Percentiles rank a stretch among this genome's conserved stretches.
Conservation (phyloP, 2,797 vertebrate genomes). For the Mionectes olivaceus region DNA sequence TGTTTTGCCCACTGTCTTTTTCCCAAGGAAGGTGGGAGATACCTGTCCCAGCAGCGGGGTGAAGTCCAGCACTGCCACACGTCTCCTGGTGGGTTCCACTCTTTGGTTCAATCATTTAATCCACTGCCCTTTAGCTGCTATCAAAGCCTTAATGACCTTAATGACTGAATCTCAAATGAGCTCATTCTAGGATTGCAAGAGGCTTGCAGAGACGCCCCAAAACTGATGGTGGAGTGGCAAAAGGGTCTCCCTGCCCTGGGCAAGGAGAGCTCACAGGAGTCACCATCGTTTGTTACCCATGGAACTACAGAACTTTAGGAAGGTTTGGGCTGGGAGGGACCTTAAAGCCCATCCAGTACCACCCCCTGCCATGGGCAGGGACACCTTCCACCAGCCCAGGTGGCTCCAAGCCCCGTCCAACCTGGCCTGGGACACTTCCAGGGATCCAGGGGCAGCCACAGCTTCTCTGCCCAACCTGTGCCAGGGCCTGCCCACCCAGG, state of each 20-base stretch:
- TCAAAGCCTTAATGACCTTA: not conserved
- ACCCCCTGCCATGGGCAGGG: not conserved
- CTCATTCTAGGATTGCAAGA: rapidly evolving
- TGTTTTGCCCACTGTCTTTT: not conserved
- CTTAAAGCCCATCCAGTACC: rapidly evolving
- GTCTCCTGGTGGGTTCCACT: rapidly evolving
- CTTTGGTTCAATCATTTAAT: not conserved
- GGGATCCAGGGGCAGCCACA: not conserved
- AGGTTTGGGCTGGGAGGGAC: not conserved
- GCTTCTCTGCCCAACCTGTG: not conserved
- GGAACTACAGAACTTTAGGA: rapidly evolving
- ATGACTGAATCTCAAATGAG: not conserved
- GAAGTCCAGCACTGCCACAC: rapidly evolving
- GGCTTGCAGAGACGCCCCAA: not conserved
- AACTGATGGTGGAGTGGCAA: rapidly evolving
- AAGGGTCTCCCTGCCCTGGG: rapidly evolving
- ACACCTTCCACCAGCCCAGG: not conserved
- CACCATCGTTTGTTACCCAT: not conserved
- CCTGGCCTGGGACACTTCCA: not conserved
- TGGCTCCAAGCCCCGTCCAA: not conserved
- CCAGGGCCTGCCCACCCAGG: not conserved
- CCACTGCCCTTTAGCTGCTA: rapidly evolving
- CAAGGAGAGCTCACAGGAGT: rapidly evolving
- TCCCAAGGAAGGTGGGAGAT: not conserved
- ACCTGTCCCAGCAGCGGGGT: rapidly evolving